phyloP scores from a whole-genome alignment of 2,888 invertebrate genomes.

The Philereme vetulata region DNA sequence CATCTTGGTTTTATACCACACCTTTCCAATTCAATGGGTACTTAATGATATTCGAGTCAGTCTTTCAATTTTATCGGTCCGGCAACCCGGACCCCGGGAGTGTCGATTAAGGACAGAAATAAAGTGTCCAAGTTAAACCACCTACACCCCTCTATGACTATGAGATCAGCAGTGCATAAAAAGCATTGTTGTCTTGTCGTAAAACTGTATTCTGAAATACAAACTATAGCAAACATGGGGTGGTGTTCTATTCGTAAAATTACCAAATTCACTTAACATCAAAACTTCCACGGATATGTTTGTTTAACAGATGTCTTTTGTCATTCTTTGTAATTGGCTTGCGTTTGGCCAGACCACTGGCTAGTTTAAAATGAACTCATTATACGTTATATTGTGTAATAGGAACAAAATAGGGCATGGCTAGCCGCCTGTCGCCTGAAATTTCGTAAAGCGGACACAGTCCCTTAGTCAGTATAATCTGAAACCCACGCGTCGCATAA shows the following conservation, averaged over 20 bases:
- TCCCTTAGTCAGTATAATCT: background rate
- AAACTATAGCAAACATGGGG: background rate
- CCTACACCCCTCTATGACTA: conserved; percentile 16
- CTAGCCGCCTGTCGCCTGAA: background rate
- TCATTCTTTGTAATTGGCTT: too few species aligned
- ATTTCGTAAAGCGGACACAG: background rate
- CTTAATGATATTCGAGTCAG: background rate
- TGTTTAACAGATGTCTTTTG: too few species aligned
- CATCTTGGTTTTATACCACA: background rate
- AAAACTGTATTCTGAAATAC: background rate
- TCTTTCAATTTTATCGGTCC: conserved; percentile 14
- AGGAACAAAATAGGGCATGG: too few species aligned
- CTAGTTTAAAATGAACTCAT: too few species aligned
- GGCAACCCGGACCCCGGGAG: conserved; percentile 5
- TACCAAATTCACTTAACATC: too few species aligned
- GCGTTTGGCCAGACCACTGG: too few species aligned
- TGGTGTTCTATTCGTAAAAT: background rate
- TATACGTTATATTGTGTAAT: too few species aligned
- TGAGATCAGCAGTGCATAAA: conserved; percentile 18
- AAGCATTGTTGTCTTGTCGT: conserved; percentile 6
- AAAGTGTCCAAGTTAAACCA: conserved; percentile 27
- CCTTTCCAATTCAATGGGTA: conserved; percentile 1
- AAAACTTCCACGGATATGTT: too few species aligned
- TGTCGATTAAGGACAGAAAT: conserved; percentile 35
- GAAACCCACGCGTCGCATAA: conserved; percentile 1